Conservation (phyloP, 2,888 invertebrate species). For the Drosophila histrio region DNA sequence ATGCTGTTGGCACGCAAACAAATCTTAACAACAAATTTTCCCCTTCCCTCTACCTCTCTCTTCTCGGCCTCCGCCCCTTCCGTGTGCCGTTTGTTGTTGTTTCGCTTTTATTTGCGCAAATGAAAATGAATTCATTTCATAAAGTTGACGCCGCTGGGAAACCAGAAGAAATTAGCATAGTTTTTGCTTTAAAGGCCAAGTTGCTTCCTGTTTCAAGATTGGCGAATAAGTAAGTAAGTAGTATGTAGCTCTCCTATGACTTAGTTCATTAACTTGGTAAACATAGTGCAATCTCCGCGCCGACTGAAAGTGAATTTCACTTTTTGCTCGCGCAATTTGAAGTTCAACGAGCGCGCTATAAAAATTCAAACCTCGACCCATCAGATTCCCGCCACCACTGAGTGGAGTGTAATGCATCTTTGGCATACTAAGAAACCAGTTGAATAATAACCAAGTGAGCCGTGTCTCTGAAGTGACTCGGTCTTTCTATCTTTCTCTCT, state of each 20-base stretch:
- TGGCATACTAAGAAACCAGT: constrained; percentile 74
- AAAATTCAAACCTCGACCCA: constrained; percentile 33
- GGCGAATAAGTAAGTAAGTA: constrained; percentile 5
- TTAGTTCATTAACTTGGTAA: constrained; percentile 70
- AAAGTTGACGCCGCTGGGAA: constrained; percentile 50
- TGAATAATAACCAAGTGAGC: constrained; percentile 66
- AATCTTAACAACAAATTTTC: constrained; percentile 40
- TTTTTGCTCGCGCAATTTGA: constrained; percentile 66
- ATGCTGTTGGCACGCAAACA: constrained; percentile 58
- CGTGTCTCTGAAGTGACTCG: constrained; percentile 43
- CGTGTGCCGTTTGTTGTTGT: constrained; percentile 24
- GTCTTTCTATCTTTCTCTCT: not conserved
- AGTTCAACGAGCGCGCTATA: constrained; percentile 69
- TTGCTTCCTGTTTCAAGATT: constrained; percentile 57
- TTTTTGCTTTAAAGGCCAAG: constrained; percentile 31
- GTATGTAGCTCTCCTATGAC: constrained; percentile 1
- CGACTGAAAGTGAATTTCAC: constrained; percentile 70
- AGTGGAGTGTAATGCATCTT: constrained; percentile 46
- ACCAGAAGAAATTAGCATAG: constrained; percentile 69
- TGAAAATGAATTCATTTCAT: constrained; percentile 71
- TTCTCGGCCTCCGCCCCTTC: not conserved
- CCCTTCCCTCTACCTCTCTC: not conserved
- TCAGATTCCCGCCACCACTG: constrained; percentile 1
- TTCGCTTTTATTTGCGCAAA: constrained; percentile 17
- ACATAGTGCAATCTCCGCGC: constrained; percentile 18